Conservation (phyloP, 2,113 vertebrate species). For the Sturnus vulgaris region DNA sequence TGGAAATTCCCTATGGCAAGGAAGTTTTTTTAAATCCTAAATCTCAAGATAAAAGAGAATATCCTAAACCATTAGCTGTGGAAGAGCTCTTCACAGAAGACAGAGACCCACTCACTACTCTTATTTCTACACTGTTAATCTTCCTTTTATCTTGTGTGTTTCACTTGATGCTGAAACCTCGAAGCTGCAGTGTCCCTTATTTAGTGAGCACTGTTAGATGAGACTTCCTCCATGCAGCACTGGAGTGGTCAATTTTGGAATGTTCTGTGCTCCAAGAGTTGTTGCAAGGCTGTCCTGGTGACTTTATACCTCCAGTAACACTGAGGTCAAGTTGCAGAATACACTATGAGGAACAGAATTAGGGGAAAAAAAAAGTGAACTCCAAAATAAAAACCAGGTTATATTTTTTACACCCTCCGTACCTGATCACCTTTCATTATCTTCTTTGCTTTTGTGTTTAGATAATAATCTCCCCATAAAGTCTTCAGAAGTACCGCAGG, state of each 20-base stretch:
- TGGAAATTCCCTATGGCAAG: neutral
- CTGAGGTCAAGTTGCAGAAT: neutral
- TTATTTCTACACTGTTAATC: neutral
- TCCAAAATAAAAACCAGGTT: neutral
- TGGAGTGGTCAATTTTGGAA: neutral
- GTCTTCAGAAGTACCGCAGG: conserved; percentile 85
- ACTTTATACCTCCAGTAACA: neutral
- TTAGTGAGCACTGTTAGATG: neutral
- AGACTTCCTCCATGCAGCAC: neutral
- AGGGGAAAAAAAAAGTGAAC: neutral
- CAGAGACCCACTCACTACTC: neutral
- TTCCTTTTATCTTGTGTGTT: neutral
- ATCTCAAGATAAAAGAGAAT: neutral
- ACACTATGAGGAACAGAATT: neutral
- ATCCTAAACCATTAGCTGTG: neutral
- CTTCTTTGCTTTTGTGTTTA: conserved; percentile 91
- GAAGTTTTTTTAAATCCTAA: neutral
- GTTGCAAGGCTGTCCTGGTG: neutral
- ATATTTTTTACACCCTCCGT: neutral
- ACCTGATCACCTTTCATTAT: conserved; percentile 97
- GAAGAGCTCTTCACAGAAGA: neutral
- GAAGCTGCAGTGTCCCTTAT: neutral
- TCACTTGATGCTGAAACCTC: neutral
- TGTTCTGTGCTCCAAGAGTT: neutral
- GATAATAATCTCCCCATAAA: conserved; percentile 95